Conservation (phyloP, 2,113 vertebrate species). For the Suricata suricatta region DNA sequence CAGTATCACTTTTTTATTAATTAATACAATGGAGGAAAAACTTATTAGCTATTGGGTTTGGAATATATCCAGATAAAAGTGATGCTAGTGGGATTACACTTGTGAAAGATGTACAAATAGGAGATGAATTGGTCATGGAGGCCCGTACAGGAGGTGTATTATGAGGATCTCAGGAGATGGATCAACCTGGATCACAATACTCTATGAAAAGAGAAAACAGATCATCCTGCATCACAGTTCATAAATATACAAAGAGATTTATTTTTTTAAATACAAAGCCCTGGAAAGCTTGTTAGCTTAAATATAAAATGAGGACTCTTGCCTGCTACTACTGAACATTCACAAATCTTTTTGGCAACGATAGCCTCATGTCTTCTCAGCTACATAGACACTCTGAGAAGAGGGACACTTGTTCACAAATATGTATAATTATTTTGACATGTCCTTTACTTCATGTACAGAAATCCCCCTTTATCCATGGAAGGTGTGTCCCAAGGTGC, state of each 20-base stretch:
- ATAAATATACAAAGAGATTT: neutral
- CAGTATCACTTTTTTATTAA: conserved; percentile 55
- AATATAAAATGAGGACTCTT: neutral
- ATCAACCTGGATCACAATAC: neutral
- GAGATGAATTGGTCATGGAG: neutral
- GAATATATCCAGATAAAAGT: neutral
- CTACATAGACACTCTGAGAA: neutral
- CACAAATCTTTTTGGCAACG: neutral
- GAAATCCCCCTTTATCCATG: neutral
- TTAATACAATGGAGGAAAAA: conserved; percentile 39
- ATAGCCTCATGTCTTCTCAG: neutral
- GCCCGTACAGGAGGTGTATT: neutral
- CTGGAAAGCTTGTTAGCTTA: neutral
- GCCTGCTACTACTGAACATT: neutral
- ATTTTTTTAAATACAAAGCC: neutral
- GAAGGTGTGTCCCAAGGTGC: neutral
- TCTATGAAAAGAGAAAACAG: neutral
- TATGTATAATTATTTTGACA: neutral
- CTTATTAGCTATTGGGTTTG: conserved; percentile 3
- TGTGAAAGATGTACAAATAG: conserved; percentile 8
- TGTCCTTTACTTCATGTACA: neutral
- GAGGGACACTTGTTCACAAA: neutral
- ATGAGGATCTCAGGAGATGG: neutral
- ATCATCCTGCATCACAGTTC: neutral
- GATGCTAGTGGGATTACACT: neutral